Base-by-base conservation (phyloP, 1,140 invertebrate species). In the Achroia grisella region DNA sequence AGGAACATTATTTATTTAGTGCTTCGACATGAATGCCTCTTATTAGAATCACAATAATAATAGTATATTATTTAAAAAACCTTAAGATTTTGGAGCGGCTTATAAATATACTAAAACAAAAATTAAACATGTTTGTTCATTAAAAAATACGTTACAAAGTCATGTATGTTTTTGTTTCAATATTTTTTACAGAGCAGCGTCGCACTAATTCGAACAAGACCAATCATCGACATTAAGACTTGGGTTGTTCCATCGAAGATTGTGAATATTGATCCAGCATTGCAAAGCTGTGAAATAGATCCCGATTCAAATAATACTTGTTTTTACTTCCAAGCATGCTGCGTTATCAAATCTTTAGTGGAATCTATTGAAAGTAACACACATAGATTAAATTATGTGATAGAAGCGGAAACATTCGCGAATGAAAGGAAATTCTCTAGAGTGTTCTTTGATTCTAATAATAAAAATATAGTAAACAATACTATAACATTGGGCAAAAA, bases 311-410 rank as follows among this genome's bases (percentile, higher is more conserved):
- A 92, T 62, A 87, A 92, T 44, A 94, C 94, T 2, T 97, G 95
- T 76, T 96, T 98, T 66, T 89, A 92, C n/a, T 95, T 97, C 60
- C 87, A 93, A 81, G 91, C 94, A 0, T 98, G 96, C 71, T 96
- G 95, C 63, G 90, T 90, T 51, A 93, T 96, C 39, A 89, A 91
- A 53, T 90, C 91, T 0, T 74, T 91, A 10, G 88, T 89, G 10
- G 89, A 89, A 57, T 86, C 88, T 4, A 73, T 70, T 10, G 88
- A 66, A 56, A 80, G 48, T 56, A 88, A 76, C 48, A 79, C 59
- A 28, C 84, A 94, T 10, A 88, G 79, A 47, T 68, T 96, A 1
- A 89, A 91, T 54, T 95, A 94, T 74, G 89, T 89, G 6, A 91
- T 96, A n/a, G 94, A 95, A 84, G 94, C 94, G 0, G 95, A 96